Evolutionary conservation across 2,113 vertebrate species (phyloP).

Genomic region (Puntigrus tetrazona): DNA sequence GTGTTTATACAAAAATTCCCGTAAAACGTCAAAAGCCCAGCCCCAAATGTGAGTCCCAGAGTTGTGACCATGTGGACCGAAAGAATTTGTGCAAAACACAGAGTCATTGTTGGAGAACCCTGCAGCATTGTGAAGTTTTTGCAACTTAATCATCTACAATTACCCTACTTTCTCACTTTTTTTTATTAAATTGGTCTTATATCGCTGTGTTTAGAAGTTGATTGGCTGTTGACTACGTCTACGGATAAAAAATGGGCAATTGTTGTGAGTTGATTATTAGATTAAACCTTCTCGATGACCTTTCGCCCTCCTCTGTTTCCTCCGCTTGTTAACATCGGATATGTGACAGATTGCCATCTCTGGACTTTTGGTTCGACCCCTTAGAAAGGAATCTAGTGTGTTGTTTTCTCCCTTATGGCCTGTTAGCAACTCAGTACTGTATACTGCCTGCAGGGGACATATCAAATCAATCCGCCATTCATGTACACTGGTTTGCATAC

Average conservation of each 20-base stretch:
- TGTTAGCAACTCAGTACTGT: slow-evolving; percentile 25
- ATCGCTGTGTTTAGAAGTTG: slow-evolving; percentile 52
- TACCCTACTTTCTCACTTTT: slow-evolving; percentile 45
- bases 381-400: slow-evolving; percentile 21
- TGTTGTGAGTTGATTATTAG: slow-evolving; percentile 53
- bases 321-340: slow-evolving; percentile 28
- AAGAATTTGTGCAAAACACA: slow-evolving; percentile 47
- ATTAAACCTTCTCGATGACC: slow-evolving; percentile 46
- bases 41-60: slow-evolving; percentile 48
- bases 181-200: slow-evolving; percentile 56
- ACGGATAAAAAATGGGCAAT: slow-evolving; percentile 49
- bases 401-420: slow-evolving; percentile 3
- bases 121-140: slow-evolving; percentile 48
- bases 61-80: slow-evolving; percentile 24
- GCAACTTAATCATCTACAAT: slow-evolving; percentile 54
- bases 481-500: neutral
- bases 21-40: slow-evolving; percentile 43
- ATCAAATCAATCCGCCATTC: slow-evolving; percentile 9
- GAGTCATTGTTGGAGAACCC: slow-evolving; percentile 58
- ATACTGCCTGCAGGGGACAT: neutral
- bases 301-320: slow-evolving; percentile 39
- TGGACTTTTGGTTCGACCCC: neutral
- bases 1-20: slow-evolving; percentile 50
- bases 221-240: slow-evolving; percentile 41
- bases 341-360: slow-evolving; percentile 20